phyloP scores from a whole-genome alignment of 1,140 invertebrate species.

The Meloidogyne floridensis region DNA sequence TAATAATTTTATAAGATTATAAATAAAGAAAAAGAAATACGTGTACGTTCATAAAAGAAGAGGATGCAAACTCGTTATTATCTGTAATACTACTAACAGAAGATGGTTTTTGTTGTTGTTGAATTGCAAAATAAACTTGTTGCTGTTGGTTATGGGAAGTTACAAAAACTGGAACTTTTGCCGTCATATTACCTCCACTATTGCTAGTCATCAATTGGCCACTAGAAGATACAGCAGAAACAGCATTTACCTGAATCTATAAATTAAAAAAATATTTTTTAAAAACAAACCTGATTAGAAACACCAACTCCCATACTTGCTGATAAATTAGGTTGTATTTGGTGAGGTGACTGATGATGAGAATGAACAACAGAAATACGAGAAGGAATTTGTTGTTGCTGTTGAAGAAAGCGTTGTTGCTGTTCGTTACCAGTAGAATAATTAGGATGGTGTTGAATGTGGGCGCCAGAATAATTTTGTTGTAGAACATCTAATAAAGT shows the following conservation, averaged over 20 bases:
- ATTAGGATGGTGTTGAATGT: not conserved
- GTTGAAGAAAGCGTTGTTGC: not conserved
- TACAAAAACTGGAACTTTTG: not conserved
- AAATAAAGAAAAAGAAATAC: not conserved
- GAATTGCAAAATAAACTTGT: not conserved
- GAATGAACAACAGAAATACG: not conserved
- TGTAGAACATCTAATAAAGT: conserved; percentile 17
- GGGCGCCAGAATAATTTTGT: not conserved
- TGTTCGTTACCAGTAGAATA: not conserved
- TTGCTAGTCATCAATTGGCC: not conserved
- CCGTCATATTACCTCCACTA: not conserved
- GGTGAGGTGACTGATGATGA: not conserved
- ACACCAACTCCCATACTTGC: conserved; percentile 1
- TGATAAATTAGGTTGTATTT: not conserved
- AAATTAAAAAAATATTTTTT: not conserved
- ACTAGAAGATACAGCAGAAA: not conserved
- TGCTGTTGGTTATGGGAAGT: not conserved
- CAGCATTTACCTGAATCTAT: not conserved
- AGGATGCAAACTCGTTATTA: not conserved
- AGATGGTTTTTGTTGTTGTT: not conserved
- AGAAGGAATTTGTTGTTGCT: not conserved
- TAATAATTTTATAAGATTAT: not conserved
- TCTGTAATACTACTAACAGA: not conserved
- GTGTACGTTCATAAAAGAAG: not conserved
- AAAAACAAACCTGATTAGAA: not conserved